Percentiles rank a stretch among this genome's conserved stretches.
phyloP scores from a whole-genome alignment of 2,113 vertebrate species.

The Junco hyemalis region DNA sequence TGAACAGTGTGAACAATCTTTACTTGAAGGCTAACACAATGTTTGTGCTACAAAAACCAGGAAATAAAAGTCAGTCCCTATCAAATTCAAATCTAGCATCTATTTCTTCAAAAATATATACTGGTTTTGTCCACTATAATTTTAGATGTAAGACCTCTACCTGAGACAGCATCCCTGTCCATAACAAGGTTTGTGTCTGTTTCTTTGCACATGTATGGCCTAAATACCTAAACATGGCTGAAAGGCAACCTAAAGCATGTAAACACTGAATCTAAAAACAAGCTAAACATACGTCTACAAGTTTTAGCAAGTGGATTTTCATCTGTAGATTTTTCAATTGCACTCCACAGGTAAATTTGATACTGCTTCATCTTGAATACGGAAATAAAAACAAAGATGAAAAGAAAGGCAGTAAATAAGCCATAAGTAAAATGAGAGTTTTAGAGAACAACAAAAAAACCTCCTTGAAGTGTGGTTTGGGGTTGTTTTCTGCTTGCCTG shows the following conservation, averaged over 20 bases:
- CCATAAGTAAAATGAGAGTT: background rate
- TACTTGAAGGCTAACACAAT: background rate
- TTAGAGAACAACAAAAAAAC: background rate
- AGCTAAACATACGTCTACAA: rapidly evolving
- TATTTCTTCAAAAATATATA: background rate
- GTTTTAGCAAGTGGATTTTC: background rate
- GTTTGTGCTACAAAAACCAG: background rate
- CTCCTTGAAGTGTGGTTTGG: background rate
- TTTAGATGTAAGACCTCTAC: background rate
- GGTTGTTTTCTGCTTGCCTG: background rate
- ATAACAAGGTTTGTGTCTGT: background rate
- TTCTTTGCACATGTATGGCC: background rate
- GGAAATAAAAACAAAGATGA: background rate
- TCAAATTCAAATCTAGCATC: background rate
- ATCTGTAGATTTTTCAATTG: background rate
- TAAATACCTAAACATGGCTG: background rate
- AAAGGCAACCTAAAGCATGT: background rate
- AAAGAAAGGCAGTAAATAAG: background rate
- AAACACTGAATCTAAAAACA: background rate
- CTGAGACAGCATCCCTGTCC: background rate
- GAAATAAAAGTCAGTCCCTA: background rate
- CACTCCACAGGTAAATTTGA: background rate
- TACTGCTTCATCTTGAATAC: background rate
- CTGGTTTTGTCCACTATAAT: background rate
- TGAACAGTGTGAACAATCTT: background rate